Conservation (phyloP, 1,140 invertebrate species). For the Tetragonula clypearis region DNA sequence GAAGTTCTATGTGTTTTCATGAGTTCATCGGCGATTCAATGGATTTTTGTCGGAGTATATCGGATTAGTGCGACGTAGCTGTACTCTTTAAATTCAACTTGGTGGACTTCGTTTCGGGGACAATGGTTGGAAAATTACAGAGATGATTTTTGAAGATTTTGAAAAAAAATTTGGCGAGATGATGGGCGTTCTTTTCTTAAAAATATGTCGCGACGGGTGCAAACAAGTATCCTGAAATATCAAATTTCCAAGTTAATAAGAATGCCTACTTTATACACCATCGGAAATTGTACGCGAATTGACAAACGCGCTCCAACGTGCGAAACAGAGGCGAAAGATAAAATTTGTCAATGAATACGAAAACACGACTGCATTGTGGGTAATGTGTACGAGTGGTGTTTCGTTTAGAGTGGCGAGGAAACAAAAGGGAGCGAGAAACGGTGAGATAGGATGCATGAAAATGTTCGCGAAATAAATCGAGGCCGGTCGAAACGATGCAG, state of each 20-base stretch:
- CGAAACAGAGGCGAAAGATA: not conserved
- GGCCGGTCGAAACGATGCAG: not conserved
- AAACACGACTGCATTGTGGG: not conserved
- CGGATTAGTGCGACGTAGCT: not conserved
- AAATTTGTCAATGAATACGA: not conserved
- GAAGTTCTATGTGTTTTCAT: not conserved
- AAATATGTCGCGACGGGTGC: too few relatives aligned
- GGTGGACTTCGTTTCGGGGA: not conserved
- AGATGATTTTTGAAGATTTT: not conserved
- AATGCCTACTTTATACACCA: too few relatives aligned
- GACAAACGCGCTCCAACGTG: not conserved
- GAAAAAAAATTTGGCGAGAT: not conserved
- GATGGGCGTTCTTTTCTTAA: too few relatives aligned
- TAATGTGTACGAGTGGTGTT: not conserved
- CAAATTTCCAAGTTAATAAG: too few relatives aligned
- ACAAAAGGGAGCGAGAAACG: not conserved
- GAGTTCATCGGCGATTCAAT: not conserved
- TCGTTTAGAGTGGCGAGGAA: not conserved
- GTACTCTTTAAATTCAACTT: not conserved
- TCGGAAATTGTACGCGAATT: too few relatives aligned
- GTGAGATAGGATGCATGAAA: not conserved
- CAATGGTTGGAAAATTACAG: not conserved
- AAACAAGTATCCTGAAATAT: too few relatives aligned
- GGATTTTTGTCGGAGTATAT: not conserved
- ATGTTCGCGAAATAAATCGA: slow-evolving; percentile 1